Evolutionary conservation across 2,888 invertebrate genomes (phyloP).

Genomic region (Siphlonurus alternatus): DNA sequence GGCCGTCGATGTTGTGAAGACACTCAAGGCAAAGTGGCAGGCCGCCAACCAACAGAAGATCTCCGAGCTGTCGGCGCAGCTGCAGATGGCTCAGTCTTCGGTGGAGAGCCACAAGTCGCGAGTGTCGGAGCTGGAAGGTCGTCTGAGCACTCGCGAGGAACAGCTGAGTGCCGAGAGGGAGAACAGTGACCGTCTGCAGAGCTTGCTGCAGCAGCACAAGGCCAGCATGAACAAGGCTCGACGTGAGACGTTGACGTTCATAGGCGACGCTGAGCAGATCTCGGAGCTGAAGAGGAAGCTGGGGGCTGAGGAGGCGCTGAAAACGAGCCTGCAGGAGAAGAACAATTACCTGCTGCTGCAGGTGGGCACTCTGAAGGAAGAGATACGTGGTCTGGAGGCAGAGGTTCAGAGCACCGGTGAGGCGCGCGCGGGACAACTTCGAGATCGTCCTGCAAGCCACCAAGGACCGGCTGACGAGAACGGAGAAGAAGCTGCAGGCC

Average conservation of each 20-base stretch:
- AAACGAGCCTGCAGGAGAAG: background rate
- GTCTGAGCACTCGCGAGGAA: constrained; percentile 28
- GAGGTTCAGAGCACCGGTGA: too few species aligned
- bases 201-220: constrained; percentile 23
- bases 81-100: too few species aligned
- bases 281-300: background rate
- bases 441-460: too few species aligned
- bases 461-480: too few species aligned
- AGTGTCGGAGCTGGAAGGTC: constrained; percentile 25
- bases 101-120: background rate
- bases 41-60: constrained; percentile 32
- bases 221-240: constrained; percentile 11
- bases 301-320: background rate
- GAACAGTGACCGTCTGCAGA: constrained; percentile 36
- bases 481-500: too few species aligned
- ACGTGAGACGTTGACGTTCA: background rate
- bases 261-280: background rate
- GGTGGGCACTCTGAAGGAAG: too few species aligned
- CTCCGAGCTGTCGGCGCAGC: constrained; percentile 29
- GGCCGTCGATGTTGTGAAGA: constrained; percentile 36
- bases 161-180: constrained; percentile 32
- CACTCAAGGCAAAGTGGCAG: constrained; percentile 18
- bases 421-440: too few species aligned
- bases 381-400: too few species aligned
- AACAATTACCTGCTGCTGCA: background rate